Evolutionary conservation across 2,888 invertebrate species (phyloP), one percentile per base, ranked within the genome.

Genomic region (Hirtodrosophila cameraria): DNA sequence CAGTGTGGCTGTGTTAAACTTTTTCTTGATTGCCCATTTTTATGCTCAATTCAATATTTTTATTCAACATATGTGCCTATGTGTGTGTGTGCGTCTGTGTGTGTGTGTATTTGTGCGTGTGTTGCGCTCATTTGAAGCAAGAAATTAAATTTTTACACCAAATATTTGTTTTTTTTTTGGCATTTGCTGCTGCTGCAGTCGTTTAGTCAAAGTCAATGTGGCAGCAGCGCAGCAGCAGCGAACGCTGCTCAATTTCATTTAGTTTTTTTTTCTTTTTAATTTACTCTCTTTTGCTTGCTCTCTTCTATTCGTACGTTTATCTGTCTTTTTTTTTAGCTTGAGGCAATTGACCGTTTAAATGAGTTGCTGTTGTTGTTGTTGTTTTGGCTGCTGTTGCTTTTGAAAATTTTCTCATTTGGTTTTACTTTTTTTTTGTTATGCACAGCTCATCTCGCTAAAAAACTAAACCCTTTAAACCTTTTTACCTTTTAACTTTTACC

Each of bases 281-380:
- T 64, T 63, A 62, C 58, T 49, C 71, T 57, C 52, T 65, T 62
- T 65, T 23, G 27, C 42, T 62, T 45, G 59, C 67, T 46, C 61
- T 58, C 54, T 61, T 63, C 72, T 72, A 69, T 75, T 87, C 73
- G 70, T 59, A 68, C 79, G 71, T 73, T 81, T 76, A 81, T n/a
- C n/a, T n/a, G n/a, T n/a, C n/a, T n/a, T n/a, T n/a, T 49, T 45
- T 72, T 55, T 70, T 66, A 42, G 82, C 75, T 65, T 69, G 75
- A 85, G 87, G 83, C 81, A 85, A 82, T 82, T 82, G 83, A 82
- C 82, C 86, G 86, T 83, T 86, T 86, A 86, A 82, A 85, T 86
- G 80, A 77, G 72, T 82, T 36, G 50, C 20, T 55, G 54, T 16
- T 53, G 57, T 50, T 62, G 58, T 53, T 77, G 60, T 43, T 60